Evolutionary conservation across 2,888 invertebrate genomes (phyloP).

Genomic region (Fragum whitleyi): DNA sequence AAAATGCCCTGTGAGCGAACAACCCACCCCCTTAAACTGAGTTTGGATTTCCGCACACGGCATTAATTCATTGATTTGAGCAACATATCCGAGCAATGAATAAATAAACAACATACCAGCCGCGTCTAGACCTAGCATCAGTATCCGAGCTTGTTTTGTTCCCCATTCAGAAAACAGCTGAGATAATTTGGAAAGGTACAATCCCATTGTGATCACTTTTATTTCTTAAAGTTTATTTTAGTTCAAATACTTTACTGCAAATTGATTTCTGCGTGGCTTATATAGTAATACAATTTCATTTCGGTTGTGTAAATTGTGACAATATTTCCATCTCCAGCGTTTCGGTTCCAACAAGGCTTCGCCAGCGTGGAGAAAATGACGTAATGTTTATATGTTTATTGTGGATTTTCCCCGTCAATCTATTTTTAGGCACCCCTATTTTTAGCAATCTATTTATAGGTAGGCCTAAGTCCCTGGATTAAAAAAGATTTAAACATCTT

Average conservation of each 20-base stretch:
- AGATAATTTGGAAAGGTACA: slow-evolving; percentile 40
- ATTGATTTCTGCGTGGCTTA: not conserved
- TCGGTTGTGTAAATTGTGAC: not conserved
- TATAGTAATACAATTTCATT: not conserved
- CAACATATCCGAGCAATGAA: too few relatives aligned
- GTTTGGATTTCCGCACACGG: too few relatives aligned
- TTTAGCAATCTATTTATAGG: not conserved
- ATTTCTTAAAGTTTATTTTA: not conserved
- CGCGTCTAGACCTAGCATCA: slow-evolving; percentile 83
- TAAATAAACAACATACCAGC: slow-evolving; percentile 76
- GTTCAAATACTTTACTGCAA: too few relatives aligned
- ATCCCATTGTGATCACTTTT: slow-evolving; percentile 39
- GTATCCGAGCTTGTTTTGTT: slow-evolving; percentile 72
- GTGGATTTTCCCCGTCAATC: not conserved
- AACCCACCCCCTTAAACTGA: too few relatives aligned
- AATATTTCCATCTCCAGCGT: not conserved
- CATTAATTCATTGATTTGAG: too few relatives aligned
- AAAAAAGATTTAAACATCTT: too few relatives aligned
- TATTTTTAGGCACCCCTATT: slow-evolving; percentile 1
- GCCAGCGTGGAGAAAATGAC: slow-evolving; percentile 24
- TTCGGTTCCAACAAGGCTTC: not conserved
- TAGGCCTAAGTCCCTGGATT: too few relatives aligned
- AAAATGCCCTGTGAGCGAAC: too few relatives aligned
- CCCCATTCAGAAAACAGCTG: slow-evolving; percentile 56
- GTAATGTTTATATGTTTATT: not conserved